phyloP scores from a whole-genome alignment of 1,140 invertebrate species.

The Lethocerus indicus region DNA sequence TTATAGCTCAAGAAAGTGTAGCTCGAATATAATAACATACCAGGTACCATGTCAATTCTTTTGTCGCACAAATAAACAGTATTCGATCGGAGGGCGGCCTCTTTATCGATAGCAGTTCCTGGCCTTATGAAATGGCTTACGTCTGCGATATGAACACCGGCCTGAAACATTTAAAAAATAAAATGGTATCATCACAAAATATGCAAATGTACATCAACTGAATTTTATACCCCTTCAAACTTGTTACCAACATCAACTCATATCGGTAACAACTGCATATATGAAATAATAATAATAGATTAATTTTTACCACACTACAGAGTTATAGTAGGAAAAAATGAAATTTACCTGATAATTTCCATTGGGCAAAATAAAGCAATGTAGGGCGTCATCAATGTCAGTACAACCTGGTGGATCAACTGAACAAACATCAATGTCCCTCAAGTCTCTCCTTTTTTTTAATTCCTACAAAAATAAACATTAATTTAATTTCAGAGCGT shows the following conservation, averaged over 20 bases:
- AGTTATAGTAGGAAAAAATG: neutral
- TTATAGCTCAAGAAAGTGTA: too few relatives aligned
- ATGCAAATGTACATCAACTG: too few relatives aligned
- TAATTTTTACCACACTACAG: neutral
- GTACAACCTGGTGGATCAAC: conserved; percentile 98
- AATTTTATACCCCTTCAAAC: too few relatives aligned
- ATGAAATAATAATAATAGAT: neutral
- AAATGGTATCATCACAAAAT: too few relatives aligned
- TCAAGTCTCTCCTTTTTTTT: conserved; percentile 59
- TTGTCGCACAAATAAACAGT: conserved; percentile 84
- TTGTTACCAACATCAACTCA: neutral
- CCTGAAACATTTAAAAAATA: conserved; percentile 20
- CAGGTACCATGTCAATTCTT: conserved; percentile 77
- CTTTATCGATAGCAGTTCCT: conserved; percentile 69
- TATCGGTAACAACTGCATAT: neutral
- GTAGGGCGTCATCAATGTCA: conserved; percentile 97
- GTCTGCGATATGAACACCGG: conserved; percentile 92
- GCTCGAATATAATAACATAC: conserved; percentile 23
- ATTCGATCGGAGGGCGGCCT: conserved; percentile 69
- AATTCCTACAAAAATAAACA: conserved; percentile 44
- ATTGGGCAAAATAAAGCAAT: conserved; percentile 60
- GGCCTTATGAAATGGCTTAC: conserved; percentile 88
- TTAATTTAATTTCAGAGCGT: neutral
- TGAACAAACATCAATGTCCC: conserved; percentile 78
- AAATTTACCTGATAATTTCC: conserved; percentile 50